Evolutionary conservation across 2,797 vertebrate species (phyloP).

Genomic region (Pangasius mekongensis): DNA sequence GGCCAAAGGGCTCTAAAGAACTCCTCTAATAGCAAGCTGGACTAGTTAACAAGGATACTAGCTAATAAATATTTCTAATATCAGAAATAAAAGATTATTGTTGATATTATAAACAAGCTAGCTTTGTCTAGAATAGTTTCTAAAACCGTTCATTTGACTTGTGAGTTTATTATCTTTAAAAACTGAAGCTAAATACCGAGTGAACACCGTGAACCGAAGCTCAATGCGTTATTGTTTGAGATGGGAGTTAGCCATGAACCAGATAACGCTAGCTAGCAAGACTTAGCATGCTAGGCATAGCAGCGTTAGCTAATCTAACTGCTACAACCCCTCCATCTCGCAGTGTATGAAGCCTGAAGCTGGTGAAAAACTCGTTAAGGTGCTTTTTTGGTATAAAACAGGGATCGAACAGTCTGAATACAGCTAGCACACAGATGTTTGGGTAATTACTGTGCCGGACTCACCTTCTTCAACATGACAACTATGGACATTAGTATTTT

Average conservation of each 20-base stretch:
- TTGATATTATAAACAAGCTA: not conserved
- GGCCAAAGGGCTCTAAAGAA: not conserved
- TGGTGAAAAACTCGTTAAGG: conserved; percentile 6
- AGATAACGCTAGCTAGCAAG: conserved; percentile 3
- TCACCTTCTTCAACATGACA: conserved; percentile 82
- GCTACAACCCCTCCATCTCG: conserved; percentile 18
- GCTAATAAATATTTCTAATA: not conserved
- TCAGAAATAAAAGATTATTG: not conserved
- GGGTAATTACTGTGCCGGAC: conserved; percentile 70
- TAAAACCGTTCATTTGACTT: not conserved
- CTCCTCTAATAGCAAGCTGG: not conserved
- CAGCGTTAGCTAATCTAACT: conserved; percentile 11
- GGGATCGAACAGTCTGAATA: conserved; percentile 11
- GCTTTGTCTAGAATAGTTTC: not conserved
- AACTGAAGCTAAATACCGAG: not conserved
- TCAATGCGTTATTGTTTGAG: conserved; percentile 12
- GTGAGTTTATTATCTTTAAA: not conserved
- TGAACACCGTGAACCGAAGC: not conserved
- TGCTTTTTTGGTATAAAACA: conserved; percentile 22
- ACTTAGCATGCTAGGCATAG: not conserved
- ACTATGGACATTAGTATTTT: conserved; percentile 76
- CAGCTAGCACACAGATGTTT: conserved; percentile 43
- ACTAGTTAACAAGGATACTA: not conserved
- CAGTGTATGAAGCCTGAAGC: not conserved
- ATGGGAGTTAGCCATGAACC: not conserved